Evolutionary conservation across 1,140 invertebrate genomes (phyloP).

Genomic region (Temnothorax longispinosus): DNA sequence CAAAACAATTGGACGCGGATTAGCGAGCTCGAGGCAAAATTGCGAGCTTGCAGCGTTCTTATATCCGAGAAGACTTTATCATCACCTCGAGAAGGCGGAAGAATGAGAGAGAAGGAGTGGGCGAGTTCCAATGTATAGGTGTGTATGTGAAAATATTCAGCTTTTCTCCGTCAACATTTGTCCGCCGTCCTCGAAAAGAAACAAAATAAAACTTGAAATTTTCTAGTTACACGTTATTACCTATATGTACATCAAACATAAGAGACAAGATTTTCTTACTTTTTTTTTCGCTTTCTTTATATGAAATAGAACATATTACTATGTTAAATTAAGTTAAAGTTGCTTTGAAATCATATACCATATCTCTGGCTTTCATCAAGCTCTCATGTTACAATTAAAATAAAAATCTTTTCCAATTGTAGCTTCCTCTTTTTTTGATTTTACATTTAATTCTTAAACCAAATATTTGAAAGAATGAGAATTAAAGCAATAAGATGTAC

Average conservation of each 20-base stretch:
- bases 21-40: slow-evolving; percentile 62
- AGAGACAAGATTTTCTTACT: background rate
- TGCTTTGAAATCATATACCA: background rate
- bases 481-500: background rate
- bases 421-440: background rate
- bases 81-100: background rate
- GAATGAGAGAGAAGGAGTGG: background rate
- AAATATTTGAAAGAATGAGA: background rate
- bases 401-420: background rate
- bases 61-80: slow-evolving; percentile 38
- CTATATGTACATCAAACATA: background rate
- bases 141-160: slow-evolving; percentile 15
- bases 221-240: slow-evolving; percentile 34
- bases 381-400: background rate
- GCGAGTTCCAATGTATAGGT: background rate
- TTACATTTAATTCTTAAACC: background rate
- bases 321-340: slow-evolving; percentile 16
- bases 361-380: background rate
- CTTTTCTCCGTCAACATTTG: slow-evolving; percentile 7
- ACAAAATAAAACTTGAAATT: slow-evolving; percentile 26
- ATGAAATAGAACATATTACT: background rate
- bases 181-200: background rate
- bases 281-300: background rate
- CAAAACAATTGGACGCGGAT: slow-evolving; percentile 80
- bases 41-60: slow-evolving; percentile 40